phyloP scores from a whole-genome alignment of 2,113 vertebrate genomes.

The Oceanodroma tethys region DNA sequence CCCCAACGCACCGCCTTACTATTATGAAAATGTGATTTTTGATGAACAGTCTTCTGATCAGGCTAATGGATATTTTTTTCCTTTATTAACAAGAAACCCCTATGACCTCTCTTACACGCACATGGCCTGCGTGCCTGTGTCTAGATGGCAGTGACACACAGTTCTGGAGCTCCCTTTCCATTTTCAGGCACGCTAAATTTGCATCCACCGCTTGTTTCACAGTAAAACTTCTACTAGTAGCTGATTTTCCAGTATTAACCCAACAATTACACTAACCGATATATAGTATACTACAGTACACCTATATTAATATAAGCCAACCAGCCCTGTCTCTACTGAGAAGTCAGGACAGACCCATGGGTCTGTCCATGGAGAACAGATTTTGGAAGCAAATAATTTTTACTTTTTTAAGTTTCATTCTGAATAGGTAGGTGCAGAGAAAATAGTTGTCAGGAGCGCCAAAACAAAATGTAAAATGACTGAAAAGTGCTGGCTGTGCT shows the following conservation, averaged over 20 bases:
- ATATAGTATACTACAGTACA: background rate
- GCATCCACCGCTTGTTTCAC: background rate
- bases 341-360: background rate
- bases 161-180: background rate
- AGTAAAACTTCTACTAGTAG: background rate
- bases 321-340: background rate
- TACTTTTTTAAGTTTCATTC: background rate
- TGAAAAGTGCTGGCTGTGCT: background rate
- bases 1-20: accelerated
- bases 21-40: background rate
- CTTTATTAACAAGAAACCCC: background rate
- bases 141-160: background rate
- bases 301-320: background rate
- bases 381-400: background rate
- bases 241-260: background rate
- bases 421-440: background rate
- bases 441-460: background rate
- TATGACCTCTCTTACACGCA: background rate
- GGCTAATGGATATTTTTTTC: background rate
- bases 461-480: background rate
- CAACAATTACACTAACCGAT: background rate
- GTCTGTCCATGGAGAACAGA: background rate
- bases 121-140: accelerated
- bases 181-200: background rate
- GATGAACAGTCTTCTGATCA: background rate